Base-by-base conservation (phyloP, 2,888 invertebrate genomes). In the Phrixothrix hirtus region DNA sequence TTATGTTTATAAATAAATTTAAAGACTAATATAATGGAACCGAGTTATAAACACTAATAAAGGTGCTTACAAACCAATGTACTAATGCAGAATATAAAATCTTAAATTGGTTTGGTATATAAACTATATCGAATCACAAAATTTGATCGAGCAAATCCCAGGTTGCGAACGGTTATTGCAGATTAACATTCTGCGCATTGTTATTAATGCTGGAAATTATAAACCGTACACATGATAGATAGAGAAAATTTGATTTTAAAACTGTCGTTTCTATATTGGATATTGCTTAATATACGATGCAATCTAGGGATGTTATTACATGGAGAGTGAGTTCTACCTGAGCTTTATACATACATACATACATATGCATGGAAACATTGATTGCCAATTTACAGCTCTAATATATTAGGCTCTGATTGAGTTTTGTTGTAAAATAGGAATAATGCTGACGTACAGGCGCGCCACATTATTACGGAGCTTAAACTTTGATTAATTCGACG, bases 341-440 rank as follows among this genome's bases (percentile, higher is more conserved):
- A 58, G 49, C 57, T 26, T 27, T 37, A 55, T 53, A 51, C 65
- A 6, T 31, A 47, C 48, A 45, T 58, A 69, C 73, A 75, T 76
- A 73, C 75, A 75, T 75, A 76, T 76, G 75, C 76, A 76, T 76
- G 74, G 73, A 74, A 76, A 76, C 76, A 76, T 76, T 76, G 77
- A 77, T 77, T 77, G 77, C 75, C 76, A 76, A 77, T 77, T 77
- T 76, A 75, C 76, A 76, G 74, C 75, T 75, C 74, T 76, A 77
- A 77, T 76, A 76, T 76, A 77, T 77, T 76, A 76, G 73, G 72
- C 74, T 71, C 72, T 77, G 76, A 77, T 77, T 76, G 77, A 77
- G 76, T 76, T 76, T 76, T 74, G 73, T 73, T 74, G 75, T 76
- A 75, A 76, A 77, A 77, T 74, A 75, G 75, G 74, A 75, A 75